These are phyloP conservation scores for Acronicta alni DNA, from an alignment of 2,888 invertebrate genomes.

Conservation along the genomic window DNA sequence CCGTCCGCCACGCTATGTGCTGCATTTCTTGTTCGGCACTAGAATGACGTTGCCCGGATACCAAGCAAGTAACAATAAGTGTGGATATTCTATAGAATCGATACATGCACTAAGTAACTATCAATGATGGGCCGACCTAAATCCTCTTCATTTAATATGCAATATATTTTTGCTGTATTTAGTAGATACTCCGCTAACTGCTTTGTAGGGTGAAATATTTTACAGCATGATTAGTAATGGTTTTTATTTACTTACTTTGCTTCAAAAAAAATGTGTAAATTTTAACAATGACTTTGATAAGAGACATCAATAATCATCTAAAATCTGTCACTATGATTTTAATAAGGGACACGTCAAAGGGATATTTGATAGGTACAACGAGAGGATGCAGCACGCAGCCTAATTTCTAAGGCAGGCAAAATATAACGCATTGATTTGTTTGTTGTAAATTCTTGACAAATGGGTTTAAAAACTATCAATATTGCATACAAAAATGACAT, in stretches of 20 bases:
- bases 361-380: too few species aligned
- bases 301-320: too few species aligned
- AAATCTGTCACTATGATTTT: too few species aligned
- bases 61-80: slow-evolving; percentile 29
- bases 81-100: slow-evolving; percentile 13
- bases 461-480: neutral
- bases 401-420: neutral
- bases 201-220: too few species aligned
- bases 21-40: slow-evolving; percentile 32
- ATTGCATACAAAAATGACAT: neutral
- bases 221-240: too few species aligned
- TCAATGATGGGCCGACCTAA: neutral
- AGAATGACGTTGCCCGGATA: slow-evolving; percentile 31
- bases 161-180: neutral
- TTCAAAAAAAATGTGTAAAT: too few species aligned
- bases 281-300: too few species aligned
- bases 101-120: slow-evolving; percentile 8
- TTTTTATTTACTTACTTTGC: too few species aligned
- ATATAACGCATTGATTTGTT: neutral
- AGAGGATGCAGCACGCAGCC: neutral
- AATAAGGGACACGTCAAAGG: too few species aligned
- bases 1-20: neutral
- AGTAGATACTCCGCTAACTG: too few species aligned
- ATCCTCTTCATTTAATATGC: slow-evolving; percentile 1
- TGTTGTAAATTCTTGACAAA: too few species aligned